These are phyloP conservation scores for Saguinus imperator DNA, from an alignment of 2,113 vertebrate species.

Conservation along the genomic window DNA sequence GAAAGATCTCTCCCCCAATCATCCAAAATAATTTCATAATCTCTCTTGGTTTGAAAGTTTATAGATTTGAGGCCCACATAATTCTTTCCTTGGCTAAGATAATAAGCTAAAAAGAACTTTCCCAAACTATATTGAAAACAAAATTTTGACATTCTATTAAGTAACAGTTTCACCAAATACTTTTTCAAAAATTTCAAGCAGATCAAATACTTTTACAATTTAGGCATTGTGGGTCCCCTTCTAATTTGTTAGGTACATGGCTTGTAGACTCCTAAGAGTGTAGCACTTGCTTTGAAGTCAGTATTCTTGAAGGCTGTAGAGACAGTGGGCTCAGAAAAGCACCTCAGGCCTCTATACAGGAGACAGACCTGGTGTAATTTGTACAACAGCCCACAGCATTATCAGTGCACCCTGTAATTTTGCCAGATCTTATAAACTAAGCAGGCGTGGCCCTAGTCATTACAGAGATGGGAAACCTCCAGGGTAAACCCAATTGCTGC, in stretches of 20 bases:
- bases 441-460: constrained; percentile 54
- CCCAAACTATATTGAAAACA: constrained; percentile 60
- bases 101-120: constrained; percentile 65
- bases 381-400: not conserved
- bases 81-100: constrained; percentile 68
- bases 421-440: constrained; percentile 63
- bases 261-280: constrained; percentile 26
- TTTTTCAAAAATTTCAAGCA: constrained; percentile 45
- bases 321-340: constrained; percentile 30
- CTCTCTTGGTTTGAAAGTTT: constrained; percentile 69
- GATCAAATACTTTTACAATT: constrained; percentile 54
- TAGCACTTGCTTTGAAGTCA: constrained; percentile 62
- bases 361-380: constrained; percentile 57
- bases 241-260: constrained; percentile 24
- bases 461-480: constrained; percentile 70
- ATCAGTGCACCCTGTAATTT: constrained; percentile 60
- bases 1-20: constrained; percentile 64
- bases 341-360: constrained; percentile 25
- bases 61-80: constrained; percentile 62
- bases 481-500: constrained; percentile 68
- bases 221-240: not conserved
- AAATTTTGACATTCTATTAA: constrained; percentile 63
- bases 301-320: constrained; percentile 43
- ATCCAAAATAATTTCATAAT: constrained; percentile 78
- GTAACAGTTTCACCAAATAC: constrained; percentile 54